Base-by-base conservation (phyloP, 30 jellyfish, hydroid and myxozoan genomes). In the Hydractinia symbiolongicarpus region DNA sequence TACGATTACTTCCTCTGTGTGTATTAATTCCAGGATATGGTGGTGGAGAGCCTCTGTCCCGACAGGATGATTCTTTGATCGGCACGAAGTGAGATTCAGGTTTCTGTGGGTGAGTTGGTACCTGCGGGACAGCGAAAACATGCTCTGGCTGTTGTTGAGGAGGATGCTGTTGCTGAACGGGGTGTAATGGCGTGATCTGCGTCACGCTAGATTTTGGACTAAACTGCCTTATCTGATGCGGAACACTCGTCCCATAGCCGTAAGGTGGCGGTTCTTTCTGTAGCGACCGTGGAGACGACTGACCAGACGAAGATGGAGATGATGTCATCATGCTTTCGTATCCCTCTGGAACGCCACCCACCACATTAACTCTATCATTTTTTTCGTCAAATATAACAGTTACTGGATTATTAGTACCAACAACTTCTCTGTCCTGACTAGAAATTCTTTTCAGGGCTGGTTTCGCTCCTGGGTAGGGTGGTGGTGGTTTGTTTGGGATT, bases 391-490 rank as follows among this genome's bases (percentile, higher is more conserved):
- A 71, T 30, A 79, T 60, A 70, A 82, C 76, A 1, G 94, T 83
- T 7, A 88, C 94, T 9, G 92, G 96, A 49, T 83, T 89, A 64
- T 78, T 81, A 16, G 88, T 78, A 5, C 85, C 88, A 13, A 73
- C 69, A 54, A 76, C 81, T 5, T 82, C 84, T 40, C 83, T 77
- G 73, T 89, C 96, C 84, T 83, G 85, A 60, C 95, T 85, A 44
- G 88, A 83, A 61, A 85, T 82, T 30, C 89, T 79, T 54, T 62
- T 90, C 52, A 85, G 68, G 56, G 19, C 60, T 17, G 15, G 56
- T 77, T 77, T n/a, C 76, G 66, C 62, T 4, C 99, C 99, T 52
- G 99, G 99, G 79, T 94, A 94, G 9, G 99, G 99, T 0, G 99
- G 99, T 0, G 99, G 99, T 66, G 99, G 99, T 55, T 85, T 88